phyloP scores from a whole-genome alignment of 1,140 invertebrate genomes.

The Psix sp. region DNA sequence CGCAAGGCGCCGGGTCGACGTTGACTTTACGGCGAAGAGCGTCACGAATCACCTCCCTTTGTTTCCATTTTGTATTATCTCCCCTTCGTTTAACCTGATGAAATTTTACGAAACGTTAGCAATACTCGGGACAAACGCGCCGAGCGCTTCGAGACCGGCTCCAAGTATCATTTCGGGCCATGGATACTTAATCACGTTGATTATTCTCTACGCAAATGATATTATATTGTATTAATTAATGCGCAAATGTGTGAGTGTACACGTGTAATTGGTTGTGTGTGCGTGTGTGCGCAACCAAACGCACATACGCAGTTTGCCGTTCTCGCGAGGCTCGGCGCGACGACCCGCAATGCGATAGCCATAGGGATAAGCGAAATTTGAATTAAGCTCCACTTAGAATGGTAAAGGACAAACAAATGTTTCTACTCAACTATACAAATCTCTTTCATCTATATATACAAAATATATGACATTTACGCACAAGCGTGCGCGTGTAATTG shows the following conservation, averaged over 20 bases:
- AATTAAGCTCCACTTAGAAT: slow-evolving; percentile 54
- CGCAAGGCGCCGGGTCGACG: slow-evolving; percentile 55
- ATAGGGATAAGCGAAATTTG: slow-evolving; percentile 55
- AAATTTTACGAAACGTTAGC: slow-evolving; percentile 64
- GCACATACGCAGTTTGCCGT: too few relatives aligned
- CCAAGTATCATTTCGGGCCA: slow-evolving; percentile 33
- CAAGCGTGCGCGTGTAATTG: slow-evolving; percentile 34
- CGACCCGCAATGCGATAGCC: slow-evolving; percentile 39
- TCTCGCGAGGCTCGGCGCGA: slow-evolving; percentile 40
- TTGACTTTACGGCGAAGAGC: slow-evolving; percentile 61
- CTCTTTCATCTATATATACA: slow-evolving; percentile 33
- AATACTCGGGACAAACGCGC: slow-evolving; percentile 53
- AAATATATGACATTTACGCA: slow-evolving; percentile 9
- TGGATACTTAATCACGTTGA: slow-evolving; percentile 54
- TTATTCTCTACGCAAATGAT: slow-evolving; percentile 33
- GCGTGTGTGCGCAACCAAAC: too few relatives aligned
- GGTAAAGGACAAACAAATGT: slow-evolving; percentile 51
- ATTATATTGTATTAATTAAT: too few relatives aligned
- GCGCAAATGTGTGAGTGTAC: too few relatives aligned
- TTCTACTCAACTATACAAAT: slow-evolving; percentile 58
- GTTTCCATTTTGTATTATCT: slow-evolving; percentile 60
- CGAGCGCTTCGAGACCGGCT: slow-evolving; percentile 55
- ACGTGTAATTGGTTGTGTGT: too few relatives aligned
- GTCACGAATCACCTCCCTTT: slow-evolving; percentile 60
- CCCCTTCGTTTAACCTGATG: slow-evolving; percentile 61